Percentiles rank a stretch among this genome's conserved stretches.
These are phyloP conservation scores for Novumbra hubbsi DNA, from an alignment of 2,797 vertebrate species.

Conservation along the genomic window DNA sequence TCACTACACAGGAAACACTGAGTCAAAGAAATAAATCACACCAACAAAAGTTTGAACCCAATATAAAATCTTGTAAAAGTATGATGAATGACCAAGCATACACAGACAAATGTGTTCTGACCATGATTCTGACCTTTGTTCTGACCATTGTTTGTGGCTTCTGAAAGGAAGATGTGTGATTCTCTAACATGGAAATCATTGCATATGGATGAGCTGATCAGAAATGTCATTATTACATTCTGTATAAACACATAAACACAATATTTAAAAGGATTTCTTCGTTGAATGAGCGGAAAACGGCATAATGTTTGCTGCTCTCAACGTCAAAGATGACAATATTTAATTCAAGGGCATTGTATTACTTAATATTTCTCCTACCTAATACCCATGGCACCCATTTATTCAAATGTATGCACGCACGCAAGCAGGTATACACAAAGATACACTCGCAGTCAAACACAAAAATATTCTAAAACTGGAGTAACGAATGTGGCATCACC, in stretches of 20 bases:
- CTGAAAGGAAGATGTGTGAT: background rate
- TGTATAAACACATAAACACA: background rate
- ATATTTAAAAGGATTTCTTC: background rate
- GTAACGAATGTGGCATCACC: too few relatives aligned
- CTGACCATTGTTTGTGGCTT: background rate
- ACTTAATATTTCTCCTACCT: background rate
- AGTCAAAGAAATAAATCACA: background rate
- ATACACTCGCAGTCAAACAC: background rate
- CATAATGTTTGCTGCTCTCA: background rate
- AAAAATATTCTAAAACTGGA: background rate
- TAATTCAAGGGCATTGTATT: background rate
- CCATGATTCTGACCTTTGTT: background rate
- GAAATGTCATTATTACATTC: background rate
- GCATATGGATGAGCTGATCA: background rate
- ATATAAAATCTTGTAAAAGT: background rate
- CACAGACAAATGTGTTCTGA: background rate
- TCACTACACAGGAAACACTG: background rate
- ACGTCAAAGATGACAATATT: background rate
- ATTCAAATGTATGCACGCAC: background rate
- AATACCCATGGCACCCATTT: background rate
- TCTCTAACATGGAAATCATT: background rate
- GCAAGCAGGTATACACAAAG: too few relatives aligned
- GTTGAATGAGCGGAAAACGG: background rate
- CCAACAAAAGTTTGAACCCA: background rate
- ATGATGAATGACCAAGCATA: background rate